Base-by-base conservation (phyloP, 2,113 vertebrate genomes). In the Tamias sibiricus region DNA sequence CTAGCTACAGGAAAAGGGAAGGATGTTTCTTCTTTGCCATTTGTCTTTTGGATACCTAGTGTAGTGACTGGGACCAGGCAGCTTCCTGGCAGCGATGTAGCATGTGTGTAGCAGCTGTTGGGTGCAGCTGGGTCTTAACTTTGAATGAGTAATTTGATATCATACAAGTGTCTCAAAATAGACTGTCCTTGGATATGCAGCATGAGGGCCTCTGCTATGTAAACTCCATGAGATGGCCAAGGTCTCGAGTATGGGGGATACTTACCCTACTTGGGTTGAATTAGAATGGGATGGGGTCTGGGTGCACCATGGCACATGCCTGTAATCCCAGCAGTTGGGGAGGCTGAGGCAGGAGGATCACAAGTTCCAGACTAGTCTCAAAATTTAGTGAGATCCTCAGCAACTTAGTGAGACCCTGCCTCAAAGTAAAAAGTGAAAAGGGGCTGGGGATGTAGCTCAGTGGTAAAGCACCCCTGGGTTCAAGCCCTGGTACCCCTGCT, bases 61-160 rank as follows among this genome's bases (percentile, higher is more conserved):
- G 26, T 64, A 2, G 16, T n/a, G 35, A 69, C 37, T 8, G 4
- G 59, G 54, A n/a, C 24, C n/a, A 84, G 90, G 82, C 42, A 20
- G 37, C 54, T 54, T 54, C 54, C 81, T 74, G n/a, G 79, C 16
- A 57, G 16, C 4, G 52, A 37, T 16, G 6, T 52, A 28, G 52
- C 75, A 9, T 64, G 2, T 40, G 20, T 20, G 17, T 14, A 71
- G 37, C 79, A 77, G 91, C 74, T 86, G 52, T 30, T 35, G 64
- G 35, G 42, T 54, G 2, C 57, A 72, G 30, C 32, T 62, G 40
- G 47, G 72, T 42, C 75, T 89, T 85, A 68, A 66, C 68, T 96
- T 69, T 86, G 64, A 93, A 47, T 76, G 77, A 93, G 47, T 86
- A 85, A 81, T 66, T 74, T 93, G 59, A 52, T 85, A 40, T 72